Evolutionary conservation across 2,888 invertebrate genomes (phyloP), one percentile per base, ranked within the genome.

Genomic region (Cosmorhoe ocellata): DNA sequence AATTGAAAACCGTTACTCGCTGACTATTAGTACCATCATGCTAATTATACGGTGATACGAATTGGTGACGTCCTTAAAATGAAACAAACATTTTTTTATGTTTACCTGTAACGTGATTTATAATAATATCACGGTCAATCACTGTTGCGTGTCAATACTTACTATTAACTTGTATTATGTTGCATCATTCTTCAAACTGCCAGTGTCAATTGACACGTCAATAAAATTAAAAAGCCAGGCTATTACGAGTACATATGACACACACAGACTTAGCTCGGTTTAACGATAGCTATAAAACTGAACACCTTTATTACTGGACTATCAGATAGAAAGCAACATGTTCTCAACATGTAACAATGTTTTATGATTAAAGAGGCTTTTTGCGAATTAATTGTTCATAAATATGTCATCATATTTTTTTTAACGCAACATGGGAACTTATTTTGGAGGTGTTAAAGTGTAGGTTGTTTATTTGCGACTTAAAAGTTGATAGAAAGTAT

Each of bases 221-320:
- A 76, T 79, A 74, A 79, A 76, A 76, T 76, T 74, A 74, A 72
- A 72, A 72, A 71, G 64, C 61, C 31, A 18, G 24, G 61, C 66
- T 62, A 66, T 64, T 62, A 63, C n/a, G n/a, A n/a, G n/a, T n/a
- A n/a, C 63, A 69, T 67, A 67, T 71, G 67, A 63, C 63, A 70
- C 72, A 73, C 69, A 73, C 72, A 71, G 71, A 76, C 73, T 67
- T 67, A 71, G 75, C 75, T 74, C 58, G 68, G 71, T 83, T 83
- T 81, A 78, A 83, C 76, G 76, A 78, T 69, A 69, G 66, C 69
- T 73, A 74, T 86, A 85, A 86, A 86, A 78, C 74, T 64, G 63
- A 74, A 77, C 71, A 74, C 72, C 48, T 79, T 85, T 81, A 84
- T 76, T 80, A 45, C 55, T 37, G 38, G 41, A 39, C 54, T 33